phyloP scores from a whole-genome alignment of 1,140 invertebrate species.

The Drosophila melanica region DNA sequence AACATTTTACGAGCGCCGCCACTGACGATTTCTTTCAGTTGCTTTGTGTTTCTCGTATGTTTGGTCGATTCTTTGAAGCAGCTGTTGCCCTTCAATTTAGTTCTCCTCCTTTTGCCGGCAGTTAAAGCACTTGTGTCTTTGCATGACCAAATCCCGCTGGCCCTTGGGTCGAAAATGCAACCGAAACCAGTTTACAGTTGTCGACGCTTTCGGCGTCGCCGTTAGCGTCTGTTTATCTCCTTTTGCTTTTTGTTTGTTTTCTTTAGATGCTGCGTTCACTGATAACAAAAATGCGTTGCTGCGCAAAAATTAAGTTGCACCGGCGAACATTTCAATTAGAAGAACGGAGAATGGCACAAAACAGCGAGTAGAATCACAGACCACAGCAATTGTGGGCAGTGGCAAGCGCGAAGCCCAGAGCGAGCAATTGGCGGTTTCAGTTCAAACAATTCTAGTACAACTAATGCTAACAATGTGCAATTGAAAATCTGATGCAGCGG shows the following conservation, averaged over 20 bases:
- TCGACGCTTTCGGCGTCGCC: not conserved
- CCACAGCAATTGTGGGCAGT: constrained; percentile 20
- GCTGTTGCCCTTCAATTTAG: constrained; percentile 51
- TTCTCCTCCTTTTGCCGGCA: constrained; percentile 42
- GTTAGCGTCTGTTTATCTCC: constrained; percentile 16
- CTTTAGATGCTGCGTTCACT: constrained; percentile 34
- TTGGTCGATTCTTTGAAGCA: constrained; percentile 43
- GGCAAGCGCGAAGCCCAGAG: constrained; percentile 3
- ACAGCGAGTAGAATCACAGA: constrained; percentile 1
- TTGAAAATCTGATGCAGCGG: constrained; percentile 8
- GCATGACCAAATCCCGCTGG: constrained; percentile 3
- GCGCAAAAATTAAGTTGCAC: constrained; percentile 64
- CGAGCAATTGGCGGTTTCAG: constrained; percentile 52
- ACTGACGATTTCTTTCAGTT: not conserved
- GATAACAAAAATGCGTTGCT: constrained; percentile 54
- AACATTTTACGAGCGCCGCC: not conserved
- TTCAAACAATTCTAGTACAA: constrained; percentile 46
- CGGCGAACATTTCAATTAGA: constrained; percentile 71
- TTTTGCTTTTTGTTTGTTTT: constrained; percentile 26
- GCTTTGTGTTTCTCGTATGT: constrained; percentile 4
- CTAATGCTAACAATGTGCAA: constrained; percentile 38
- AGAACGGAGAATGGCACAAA: constrained; percentile 14
- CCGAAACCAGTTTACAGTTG: constrained; percentile 50
- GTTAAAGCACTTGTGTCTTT: too few relatives aligned
- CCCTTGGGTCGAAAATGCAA: constrained; percentile 45